phyloP scores from a whole-genome alignment of 2,888 invertebrate species.

The Incurvaria masculella region DNA sequence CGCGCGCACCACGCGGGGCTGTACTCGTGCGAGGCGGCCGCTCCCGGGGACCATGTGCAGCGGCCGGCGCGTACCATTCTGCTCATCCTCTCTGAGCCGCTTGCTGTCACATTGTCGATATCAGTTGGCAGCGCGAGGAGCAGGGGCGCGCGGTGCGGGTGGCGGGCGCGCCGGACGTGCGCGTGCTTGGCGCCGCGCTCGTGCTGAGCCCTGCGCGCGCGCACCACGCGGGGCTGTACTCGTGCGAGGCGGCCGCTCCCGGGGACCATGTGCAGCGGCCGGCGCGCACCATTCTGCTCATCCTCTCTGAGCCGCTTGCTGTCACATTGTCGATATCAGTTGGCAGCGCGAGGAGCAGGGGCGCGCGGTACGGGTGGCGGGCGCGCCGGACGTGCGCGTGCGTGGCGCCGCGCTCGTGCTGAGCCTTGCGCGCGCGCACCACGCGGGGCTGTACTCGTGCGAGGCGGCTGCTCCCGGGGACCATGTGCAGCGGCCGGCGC shows the following conservation, averaged over 20 bases:
- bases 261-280: slow-evolving; percentile 69
- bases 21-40: too few species aligned
- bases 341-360: slow-evolving; percentile 31
- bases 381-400: not conserved
- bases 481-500: slow-evolving; percentile 51
- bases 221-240: slow-evolving; percentile 32
- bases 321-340: slow-evolving; percentile 38
- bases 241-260: slow-evolving; percentile 70
- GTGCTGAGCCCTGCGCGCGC: not conserved
- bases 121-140: not conserved
- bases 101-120: too few species aligned
- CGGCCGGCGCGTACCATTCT: too few species aligned
- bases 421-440: slow-evolving; percentile 68
- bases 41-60: too few species aligned
- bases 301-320: slow-evolving; percentile 63
- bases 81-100: too few species aligned
- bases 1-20: not conserved
- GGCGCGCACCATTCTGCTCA: slow-evolving; percentile 54
- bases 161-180: too few species aligned
- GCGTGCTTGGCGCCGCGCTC: not conserved
- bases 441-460: slow-evolving; percentile 88
- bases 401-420: slow-evolving; percentile 38
- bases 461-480: slow-evolving; percentile 65
- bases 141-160: not conserved
- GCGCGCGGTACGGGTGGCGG: not conserved